phyloP scores from a whole-genome alignment of 2,797 vertebrate species.

The Danio tinwini region DNA sequence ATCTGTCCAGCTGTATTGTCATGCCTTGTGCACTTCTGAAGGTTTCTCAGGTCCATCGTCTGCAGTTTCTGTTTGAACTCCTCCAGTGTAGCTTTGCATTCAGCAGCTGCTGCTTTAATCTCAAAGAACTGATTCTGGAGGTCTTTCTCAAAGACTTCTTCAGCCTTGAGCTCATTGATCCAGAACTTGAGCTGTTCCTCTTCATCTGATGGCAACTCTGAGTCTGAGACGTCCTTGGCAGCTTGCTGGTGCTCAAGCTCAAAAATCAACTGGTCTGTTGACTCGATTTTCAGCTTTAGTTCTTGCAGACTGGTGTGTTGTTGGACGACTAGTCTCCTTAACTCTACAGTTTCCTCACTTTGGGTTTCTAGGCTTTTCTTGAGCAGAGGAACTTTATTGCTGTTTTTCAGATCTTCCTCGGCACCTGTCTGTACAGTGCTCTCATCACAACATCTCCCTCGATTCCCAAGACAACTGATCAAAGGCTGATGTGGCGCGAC shows the following conservation, averaged over 20 bases:
- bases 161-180: conserved; percentile 79
- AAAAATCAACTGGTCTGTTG: conserved; percentile 65
- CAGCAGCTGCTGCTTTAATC: conserved; percentile 69
- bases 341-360: conserved; percentile 59
- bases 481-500: conserved; percentile 67
- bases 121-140: conserved; percentile 77
- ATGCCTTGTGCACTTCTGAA: not conserved
- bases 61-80: conserved; percentile 69
- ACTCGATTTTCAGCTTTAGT: conserved; percentile 65
- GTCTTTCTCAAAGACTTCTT: conserved; percentile 74
- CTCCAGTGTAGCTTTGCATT: conserved; percentile 75
- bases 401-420: conserved; percentile 44
- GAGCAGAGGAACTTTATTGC: conserved; percentile 12
- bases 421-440: conserved; percentile 44
- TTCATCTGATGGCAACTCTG: conserved; percentile 60
- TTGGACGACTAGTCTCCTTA: conserved; percentile 66
- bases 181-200: conserved; percentile 78
- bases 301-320: conserved; percentile 72
- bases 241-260: conserved; percentile 68
- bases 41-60: conserved; percentile 52
- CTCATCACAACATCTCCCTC: conserved; percentile 14
- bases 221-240: conserved; percentile 54
- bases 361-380: not conserved
- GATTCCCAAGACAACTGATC: conserved; percentile 71
- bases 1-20: not conserved